phyloP scores from a whole-genome alignment of 2,797 vertebrate genomes.

The Thripadectes ignobilis region DNA sequence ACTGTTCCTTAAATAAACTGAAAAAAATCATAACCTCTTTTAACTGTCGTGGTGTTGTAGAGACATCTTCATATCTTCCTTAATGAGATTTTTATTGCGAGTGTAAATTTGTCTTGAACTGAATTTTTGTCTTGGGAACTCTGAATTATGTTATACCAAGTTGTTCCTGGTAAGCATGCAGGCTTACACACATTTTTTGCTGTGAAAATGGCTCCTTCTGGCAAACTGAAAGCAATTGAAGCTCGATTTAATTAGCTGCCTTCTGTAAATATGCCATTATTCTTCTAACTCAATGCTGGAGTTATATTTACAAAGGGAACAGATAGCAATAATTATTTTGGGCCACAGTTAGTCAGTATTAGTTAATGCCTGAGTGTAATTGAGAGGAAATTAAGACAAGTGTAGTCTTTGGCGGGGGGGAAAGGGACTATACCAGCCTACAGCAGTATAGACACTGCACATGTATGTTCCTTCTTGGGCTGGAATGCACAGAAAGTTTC shows the following conservation, averaged over 20 bases:
- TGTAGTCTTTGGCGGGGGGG: slow-evolving; percentile 16
- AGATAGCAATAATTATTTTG: slow-evolving; percentile 80
- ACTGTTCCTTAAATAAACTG: slow-evolving; percentile 72
- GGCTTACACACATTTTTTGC: slow-evolving; percentile 69
- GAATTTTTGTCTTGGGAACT: slow-evolving; percentile 80
- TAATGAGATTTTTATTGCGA: slow-evolving; percentile 79
- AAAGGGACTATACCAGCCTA: background rate
- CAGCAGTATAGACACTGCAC: background rate
- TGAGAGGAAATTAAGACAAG: slow-evolving; percentile 77
- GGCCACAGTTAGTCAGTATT: slow-evolving; percentile 77
- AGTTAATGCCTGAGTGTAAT: slow-evolving; percentile 79
- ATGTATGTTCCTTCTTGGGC: background rate
- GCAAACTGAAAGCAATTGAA: slow-evolving; percentile 81
- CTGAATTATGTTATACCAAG: slow-evolving; percentile 75
- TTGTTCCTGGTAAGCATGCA: slow-evolving; percentile 69
- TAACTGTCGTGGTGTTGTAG: slow-evolving; percentile 57
- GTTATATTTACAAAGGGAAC: slow-evolving; percentile 80
- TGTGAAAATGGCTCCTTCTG: slow-evolving; percentile 81
- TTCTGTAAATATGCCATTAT: slow-evolving; percentile 81
- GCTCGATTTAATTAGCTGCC: slow-evolving; percentile 80
- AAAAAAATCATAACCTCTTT: slow-evolving; percentile 68
- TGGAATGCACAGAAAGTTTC: background rate
- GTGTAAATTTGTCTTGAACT: slow-evolving; percentile 75
- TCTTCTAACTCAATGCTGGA: slow-evolving; percentile 71
- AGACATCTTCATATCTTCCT: slow-evolving; percentile 73